Conservation (phyloP, 2,113 vertebrate genomes). For the Salminus brasiliensis region DNA sequence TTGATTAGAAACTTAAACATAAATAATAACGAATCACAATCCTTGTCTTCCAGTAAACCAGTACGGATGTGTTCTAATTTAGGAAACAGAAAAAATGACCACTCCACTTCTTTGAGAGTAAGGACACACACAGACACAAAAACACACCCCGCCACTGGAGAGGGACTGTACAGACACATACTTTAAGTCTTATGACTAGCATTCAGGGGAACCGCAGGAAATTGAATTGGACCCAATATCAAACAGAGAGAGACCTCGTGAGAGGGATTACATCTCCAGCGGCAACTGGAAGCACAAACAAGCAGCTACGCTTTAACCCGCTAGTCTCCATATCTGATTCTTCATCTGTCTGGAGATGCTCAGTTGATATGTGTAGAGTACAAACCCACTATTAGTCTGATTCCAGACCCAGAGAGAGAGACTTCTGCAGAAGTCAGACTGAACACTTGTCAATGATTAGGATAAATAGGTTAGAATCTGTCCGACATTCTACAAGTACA, state of each 20-base stretch:
- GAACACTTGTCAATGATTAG: no score
- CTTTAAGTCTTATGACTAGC: background rate
- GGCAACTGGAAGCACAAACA: background rate
- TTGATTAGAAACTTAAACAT: no score
- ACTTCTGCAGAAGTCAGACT: background rate
- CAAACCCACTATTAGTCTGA: background rate
- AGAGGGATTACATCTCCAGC: slow-evolving; percentile 3
- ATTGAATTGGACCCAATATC: slow-evolving; percentile 22
- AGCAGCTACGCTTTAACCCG: background rate
- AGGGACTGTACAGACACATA: background rate
- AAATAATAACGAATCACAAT: no score
- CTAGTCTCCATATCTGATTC: background rate
- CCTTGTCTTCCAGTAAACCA: background rate
- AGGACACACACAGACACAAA: background rate
- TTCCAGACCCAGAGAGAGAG: background rate
- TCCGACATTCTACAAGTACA: no score
- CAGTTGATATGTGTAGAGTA: background rate
- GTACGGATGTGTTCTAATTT: background rate
- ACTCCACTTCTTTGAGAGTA: no score
- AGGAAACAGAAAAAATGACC: background rate
- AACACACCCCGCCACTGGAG: background rate
- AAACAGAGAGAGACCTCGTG: slow-evolving; percentile 20
- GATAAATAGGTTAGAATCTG: no score
- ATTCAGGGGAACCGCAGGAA: background rate
- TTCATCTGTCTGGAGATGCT: background rate